Base-by-base conservation (phyloP, 2,113 vertebrate genomes). In the Apeltes quadracus region DNA sequence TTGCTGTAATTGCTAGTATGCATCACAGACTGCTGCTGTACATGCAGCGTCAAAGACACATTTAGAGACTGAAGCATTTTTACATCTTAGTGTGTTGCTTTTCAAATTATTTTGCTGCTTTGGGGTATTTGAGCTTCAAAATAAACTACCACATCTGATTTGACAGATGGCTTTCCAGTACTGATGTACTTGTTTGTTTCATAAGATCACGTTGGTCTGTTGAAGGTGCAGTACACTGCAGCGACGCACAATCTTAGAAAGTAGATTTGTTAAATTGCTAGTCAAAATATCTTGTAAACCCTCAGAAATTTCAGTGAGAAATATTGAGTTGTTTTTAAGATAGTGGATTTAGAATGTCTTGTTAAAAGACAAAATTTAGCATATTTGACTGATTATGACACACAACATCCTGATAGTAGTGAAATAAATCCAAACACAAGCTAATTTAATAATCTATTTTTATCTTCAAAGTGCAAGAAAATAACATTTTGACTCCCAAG, bases 1-100 rank as follows among this genome's bases (percentile, higher is more conserved):
- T 61, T 16, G 11, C 58, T 74, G 63, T 89, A 82, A 90, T 89
- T 83, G 79, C 77, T 62, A 43, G 71, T 71, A 61, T 69, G 69
- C 66, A 64, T n/a, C 14, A 72, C 50, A 71, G 32, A 73, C 69
- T 58, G 46, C 65, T 81, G 77, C 43, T 74, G 65, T 69, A 62
- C 63, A 46, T 51, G 55, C 46, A 46, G 46, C 61, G 64, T 84
- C 58, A 76, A 43, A 72, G 58, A 51, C 59, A 71, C 75, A 81
- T 69, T 64, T 72, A 78, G 70, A 66, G 55, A 69, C 58, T 72
- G 27, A 63, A 54, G 44, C 6, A 4, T 61, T 72, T 39, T 77
- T 29, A 54, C 58, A 41, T 61, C 7, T 3, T 78, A 63, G 44
- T 50, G 23, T 54, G 64, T 43, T 74, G 54, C 29, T 20, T 38